Base-by-base conservation (phyloP, 2,113 vertebrate species). In the Hippoglossus stenolepis region DNA sequence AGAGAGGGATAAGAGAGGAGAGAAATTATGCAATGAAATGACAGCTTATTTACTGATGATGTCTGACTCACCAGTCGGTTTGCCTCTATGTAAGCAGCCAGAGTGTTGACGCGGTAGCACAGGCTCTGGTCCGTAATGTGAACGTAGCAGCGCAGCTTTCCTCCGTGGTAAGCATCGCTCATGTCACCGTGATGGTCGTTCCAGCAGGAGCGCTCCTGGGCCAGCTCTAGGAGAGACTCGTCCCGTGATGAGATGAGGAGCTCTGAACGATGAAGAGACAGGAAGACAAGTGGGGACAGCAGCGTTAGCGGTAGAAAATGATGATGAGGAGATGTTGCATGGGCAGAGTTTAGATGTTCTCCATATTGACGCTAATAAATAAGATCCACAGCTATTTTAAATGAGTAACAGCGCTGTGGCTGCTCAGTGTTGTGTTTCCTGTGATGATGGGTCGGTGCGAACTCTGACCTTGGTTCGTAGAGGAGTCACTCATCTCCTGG, bases 21-120 rank as follows among this genome's bases (percentile, higher is more conserved):
- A 14, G 14, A 47, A 14, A 1, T 17, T 5, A 47, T 15, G 45
- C 13, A 17, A 47, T 17, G 14, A 17, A 47, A 18, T 51, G 14
- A n/a, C 20, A 24, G 56, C 56, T 14, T 57, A 2, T 43, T 43
- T 56, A 49, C 45, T n/a, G 51, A 54, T 47, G 43, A 38, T 9
- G 53, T 68, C 5, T 2, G 23, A 70, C 96, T 95, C 83, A 99
- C 98, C 96, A 96, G 95, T 74, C 96, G 93, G 90, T 99, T 99
- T 51, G 97, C 97, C 84, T 99, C 98, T 66, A 99, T 96, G 80
- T 98, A 99, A 51, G 96, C 94, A 8, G 96, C 96, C 11, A 99
- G 92, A 3, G 96, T 98, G 87, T 96, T 99, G 77, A 97, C 96
- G 31, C 98, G 95, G 91, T 86, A 98, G 89, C 98, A 99, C 61